phyloP scores from a whole-genome alignment of 2,888 invertebrate genomes.

The Cheilosia grossa region DNA sequence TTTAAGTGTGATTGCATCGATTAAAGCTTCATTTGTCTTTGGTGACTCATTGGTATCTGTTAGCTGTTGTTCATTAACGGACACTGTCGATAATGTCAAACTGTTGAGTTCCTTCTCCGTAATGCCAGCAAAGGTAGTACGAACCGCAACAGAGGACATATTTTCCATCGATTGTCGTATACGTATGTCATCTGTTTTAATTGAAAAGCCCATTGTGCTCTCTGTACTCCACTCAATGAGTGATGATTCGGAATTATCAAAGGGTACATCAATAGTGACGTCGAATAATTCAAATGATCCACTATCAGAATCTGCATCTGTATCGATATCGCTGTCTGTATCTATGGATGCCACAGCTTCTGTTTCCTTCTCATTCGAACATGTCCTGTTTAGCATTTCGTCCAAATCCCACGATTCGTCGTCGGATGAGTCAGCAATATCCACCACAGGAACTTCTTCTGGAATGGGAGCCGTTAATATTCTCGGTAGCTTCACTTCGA shows the following conservation, averaged over 20 bases:
- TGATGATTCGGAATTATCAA: not conserved
- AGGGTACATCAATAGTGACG: not conserved
- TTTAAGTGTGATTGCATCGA: not conserved
- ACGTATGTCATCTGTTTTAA: not conserved
- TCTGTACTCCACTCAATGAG: not conserved
- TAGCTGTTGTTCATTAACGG: not conserved
- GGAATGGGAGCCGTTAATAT: not conserved
- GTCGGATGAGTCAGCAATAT: constrained; percentile 26
- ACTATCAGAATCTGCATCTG: not conserved
- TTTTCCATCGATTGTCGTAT: not conserved
- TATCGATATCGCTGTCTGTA: not conserved
- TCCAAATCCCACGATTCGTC: constrained; percentile 17
- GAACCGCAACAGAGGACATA: not conserved
- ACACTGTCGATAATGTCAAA: not conserved
- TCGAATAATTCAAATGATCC: constrained; percentile 9
- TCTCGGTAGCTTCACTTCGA: constrained; percentile 32
- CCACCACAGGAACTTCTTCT: not conserved
- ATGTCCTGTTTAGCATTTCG: not conserved
- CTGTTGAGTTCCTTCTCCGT: constrained; percentile 11
- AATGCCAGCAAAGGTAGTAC: constrained; percentile 44
- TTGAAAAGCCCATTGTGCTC: not conserved
- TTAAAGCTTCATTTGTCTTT: not conserved
- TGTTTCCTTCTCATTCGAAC: not conserved
- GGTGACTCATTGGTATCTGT: not conserved
- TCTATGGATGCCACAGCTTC: not conserved